Conservation (phyloP, 2,888 invertebrate genomes). For the Crepidodera aurea region DNA sequence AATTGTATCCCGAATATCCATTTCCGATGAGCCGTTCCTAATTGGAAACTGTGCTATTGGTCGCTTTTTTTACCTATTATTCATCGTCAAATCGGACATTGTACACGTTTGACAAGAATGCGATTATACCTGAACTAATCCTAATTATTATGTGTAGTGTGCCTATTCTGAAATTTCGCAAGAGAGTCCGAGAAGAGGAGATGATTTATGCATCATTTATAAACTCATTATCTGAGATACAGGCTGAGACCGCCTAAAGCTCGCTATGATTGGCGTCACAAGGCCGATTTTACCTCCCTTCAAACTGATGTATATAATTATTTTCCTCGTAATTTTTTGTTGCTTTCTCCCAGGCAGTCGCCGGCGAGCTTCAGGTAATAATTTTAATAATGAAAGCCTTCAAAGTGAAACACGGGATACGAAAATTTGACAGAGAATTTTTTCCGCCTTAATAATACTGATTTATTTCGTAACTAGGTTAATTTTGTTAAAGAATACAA, state of each 20-base stretch:
- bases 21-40: slow-evolving; percentile 15
- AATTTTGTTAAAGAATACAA: background rate
- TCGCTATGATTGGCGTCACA: slow-evolving; percentile 61
- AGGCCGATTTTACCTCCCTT: slow-evolving; percentile 57
- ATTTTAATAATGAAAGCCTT: slow-evolving; percentile 52
- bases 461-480: slow-evolving; percentile 29
- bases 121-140: slow-evolving; percentile 53
- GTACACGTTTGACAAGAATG: slow-evolving; percentile 45
- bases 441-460: slow-evolving; percentile 61
- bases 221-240: slow-evolving; percentile 62
- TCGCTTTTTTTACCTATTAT: slow-evolving; percentile 8
- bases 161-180: slow-evolving; percentile 48
- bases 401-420: slow-evolving; percentile 37
- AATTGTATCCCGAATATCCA: background rate
- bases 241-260: slow-evolving; percentile 58
- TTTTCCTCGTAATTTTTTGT: slow-evolving; percentile 49
- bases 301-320: slow-evolving; percentile 57
- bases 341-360: slow-evolving; percentile 43
- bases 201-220: slow-evolving; percentile 65
- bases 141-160: slow-evolving; percentile 51
- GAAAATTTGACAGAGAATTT: slow-evolving; percentile 45
- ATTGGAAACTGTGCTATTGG: slow-evolving; percentile 19
- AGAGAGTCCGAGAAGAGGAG: slow-evolving; percentile 48
- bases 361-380: slow-evolving; percentile 49
- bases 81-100: slow-evolving; percentile 24